A percentile compares a stretch with the other conserved stretches of the same genome.
Conservation (phyloP, 2,797 vertebrate genomes). For the Pelochelys cantorii region DNA sequence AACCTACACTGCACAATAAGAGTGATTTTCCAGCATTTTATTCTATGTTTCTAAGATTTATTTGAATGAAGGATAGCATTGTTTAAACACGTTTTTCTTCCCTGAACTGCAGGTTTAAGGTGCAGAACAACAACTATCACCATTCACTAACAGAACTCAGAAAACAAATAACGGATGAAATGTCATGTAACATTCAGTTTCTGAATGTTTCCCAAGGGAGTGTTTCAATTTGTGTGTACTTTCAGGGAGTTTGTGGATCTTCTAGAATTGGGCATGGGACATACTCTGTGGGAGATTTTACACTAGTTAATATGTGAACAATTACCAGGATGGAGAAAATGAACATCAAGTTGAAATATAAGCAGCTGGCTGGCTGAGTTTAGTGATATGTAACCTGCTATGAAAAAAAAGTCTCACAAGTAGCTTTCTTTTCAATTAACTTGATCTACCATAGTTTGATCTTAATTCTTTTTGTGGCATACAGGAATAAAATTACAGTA, state of each 20-base stretch:
- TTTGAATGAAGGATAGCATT: too few species aligned
- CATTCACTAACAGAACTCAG: too few species aligned
- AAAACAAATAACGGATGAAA: too few species aligned
- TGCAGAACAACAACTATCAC: too few species aligned
- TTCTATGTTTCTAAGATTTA: background rate
- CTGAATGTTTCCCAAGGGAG: background rate
- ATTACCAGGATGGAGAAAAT: conserved; percentile 45
- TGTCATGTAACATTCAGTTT: too few species aligned
- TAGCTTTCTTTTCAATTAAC: conserved; percentile 27
- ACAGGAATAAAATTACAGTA: background rate
- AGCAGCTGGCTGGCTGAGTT: conserved; percentile 30
- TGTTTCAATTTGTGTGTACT: background rate
- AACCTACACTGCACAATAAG: background rate
- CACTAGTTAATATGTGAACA: background rate
- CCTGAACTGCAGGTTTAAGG: too few species aligned
- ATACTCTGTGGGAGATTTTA: background rate
- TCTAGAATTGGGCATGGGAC: background rate
- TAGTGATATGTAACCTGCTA: conserved; percentile 4
- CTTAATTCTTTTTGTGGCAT: background rate
- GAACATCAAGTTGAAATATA: conserved; percentile 53
- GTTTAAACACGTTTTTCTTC: too few species aligned
- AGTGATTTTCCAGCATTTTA: background rate
- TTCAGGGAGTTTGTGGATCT: background rate
- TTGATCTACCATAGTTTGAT: background rate
- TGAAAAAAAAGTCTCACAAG: background rate